These are phyloP conservation scores for Acanthaster planci DNA, from an alignment of 35 echinoderm and acorn worm genomes.

Conservation along the genomic window DNA sequence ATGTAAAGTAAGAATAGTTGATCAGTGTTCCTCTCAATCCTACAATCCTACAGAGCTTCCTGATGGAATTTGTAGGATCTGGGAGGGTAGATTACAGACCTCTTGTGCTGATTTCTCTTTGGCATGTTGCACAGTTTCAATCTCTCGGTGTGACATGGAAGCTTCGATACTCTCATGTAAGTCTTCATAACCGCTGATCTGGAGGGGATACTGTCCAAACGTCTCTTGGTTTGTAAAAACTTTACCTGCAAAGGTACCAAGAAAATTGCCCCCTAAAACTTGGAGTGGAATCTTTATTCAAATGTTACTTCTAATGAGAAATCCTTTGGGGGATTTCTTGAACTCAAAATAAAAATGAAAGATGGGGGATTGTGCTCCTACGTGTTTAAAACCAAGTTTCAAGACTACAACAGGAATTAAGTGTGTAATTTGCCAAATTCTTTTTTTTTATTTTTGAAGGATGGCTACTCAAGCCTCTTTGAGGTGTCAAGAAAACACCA, in stretches of 20 bases:
- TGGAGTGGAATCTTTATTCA: background rate
- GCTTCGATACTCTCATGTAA: slow-evolving; percentile 94
- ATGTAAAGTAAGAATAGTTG: no score
- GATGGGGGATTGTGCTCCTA: no score
- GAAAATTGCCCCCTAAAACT: background rate
- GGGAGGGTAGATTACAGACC: slow-evolving; percentile 45
- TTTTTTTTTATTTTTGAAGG: no score
- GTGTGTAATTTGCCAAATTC: no score
- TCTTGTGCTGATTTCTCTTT: slow-evolving; percentile 84
- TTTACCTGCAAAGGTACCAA: slow-evolving; percentile 62
- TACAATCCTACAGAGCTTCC: no score
- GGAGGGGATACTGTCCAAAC: slow-evolving; percentile 94
- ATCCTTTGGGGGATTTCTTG: slow-evolving; percentile 9
- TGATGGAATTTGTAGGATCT: no score
- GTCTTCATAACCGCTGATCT: slow-evolving; percentile 80
- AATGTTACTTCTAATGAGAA: background rate
- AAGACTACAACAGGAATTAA: no score
- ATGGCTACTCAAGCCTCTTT: no score
- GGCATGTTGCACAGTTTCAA: slow-evolving; percentile 80
- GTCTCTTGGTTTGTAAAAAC: slow-evolving; percentile 90
- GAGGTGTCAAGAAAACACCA: no score
- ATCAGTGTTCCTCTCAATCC: no score
- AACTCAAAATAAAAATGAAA: no score
- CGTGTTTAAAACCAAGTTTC: no score
- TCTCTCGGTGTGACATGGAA: slow-evolving; percentile 88